A percentile compares a stretch with the other conserved stretches of the same genome.
phyloP scores from a whole-genome alignment of 2,888 invertebrate species.

The Drosophila paramelanica region DNA sequence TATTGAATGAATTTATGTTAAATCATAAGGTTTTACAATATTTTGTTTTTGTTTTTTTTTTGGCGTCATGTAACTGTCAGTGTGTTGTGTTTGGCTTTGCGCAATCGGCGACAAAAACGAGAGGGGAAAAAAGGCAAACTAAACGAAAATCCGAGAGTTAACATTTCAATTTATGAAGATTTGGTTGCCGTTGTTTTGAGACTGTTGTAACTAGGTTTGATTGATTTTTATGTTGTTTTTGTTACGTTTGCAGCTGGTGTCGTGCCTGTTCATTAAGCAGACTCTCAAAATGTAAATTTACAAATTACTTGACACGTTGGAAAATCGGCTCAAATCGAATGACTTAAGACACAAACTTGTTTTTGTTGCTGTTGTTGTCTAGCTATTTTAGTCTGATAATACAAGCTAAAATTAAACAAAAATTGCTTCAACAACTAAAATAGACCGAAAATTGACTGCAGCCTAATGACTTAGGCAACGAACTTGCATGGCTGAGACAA shows the following conservation, averaged over 20 bases:
- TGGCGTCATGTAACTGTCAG: slow-evolving; percentile 75
- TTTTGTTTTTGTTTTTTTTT: slow-evolving; percentile 3
- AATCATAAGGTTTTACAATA: slow-evolving; percentile 65
- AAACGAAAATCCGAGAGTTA: slow-evolving; percentile 49
- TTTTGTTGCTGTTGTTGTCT: not conserved
- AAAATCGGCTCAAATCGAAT: slow-evolving; percentile 7
- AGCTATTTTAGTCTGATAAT: not conserved
- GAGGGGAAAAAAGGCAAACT: slow-evolving; percentile 17
- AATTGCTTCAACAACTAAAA: not conserved
- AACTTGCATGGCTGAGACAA: slow-evolving; percentile 13
- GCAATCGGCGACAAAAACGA: slow-evolving; percentile 36
- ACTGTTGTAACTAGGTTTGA: slow-evolving; percentile 49
- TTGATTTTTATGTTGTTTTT: slow-evolving; percentile 59
- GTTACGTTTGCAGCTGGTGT: slow-evolving; percentile 9
- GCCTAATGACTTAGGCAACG: slow-evolving; percentile 28
- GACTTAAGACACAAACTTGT: slow-evolving; percentile 4
- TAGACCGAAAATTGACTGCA: slow-evolving; percentile 1
- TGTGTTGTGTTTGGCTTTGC: slow-evolving; percentile 41
- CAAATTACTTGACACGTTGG: slow-evolving; percentile 64
- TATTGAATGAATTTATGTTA: slow-evolving; percentile 75
- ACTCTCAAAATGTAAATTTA: slow-evolving; percentile 67
- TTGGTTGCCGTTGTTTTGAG: slow-evolving; percentile 8
- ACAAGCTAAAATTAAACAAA: not conserved
- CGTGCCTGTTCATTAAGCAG: slow-evolving; percentile 27
- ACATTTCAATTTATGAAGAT: slow-evolving; percentile 65